phyloP scores from a whole-genome alignment of 2,888 invertebrate species.

The Sepioteuthis lessoniana region DNA sequence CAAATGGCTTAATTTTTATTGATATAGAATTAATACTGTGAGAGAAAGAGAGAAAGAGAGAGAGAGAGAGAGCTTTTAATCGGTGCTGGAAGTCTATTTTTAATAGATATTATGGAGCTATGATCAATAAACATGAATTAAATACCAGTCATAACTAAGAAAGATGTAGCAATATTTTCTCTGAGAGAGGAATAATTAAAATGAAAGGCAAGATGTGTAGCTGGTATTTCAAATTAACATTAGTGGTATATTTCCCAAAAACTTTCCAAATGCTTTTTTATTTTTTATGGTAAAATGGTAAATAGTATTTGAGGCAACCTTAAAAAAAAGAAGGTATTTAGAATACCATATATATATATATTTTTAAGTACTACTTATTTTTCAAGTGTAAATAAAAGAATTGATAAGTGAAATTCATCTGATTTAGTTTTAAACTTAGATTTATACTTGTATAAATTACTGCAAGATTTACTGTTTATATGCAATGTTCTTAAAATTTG shows the following conservation, averaged over 20 bases:
- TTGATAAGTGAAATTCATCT: background rate
- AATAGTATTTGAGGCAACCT: too few relatives aligned
- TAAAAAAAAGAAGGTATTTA: background rate
- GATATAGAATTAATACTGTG: too few relatives aligned
- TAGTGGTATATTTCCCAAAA: background rate
- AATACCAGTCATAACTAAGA: background rate
- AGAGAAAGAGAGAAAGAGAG: background rate
- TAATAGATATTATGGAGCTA: background rate
- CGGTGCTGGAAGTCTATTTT: background rate
- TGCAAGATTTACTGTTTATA: background rate
- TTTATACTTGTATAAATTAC: background rate
- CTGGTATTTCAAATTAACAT: too few relatives aligned
- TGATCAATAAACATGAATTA: background rate
- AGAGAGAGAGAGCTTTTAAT: background rate
- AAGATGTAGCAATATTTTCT: too few relatives aligned
- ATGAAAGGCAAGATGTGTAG: too few relatives aligned
- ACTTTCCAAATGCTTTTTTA: background rate
- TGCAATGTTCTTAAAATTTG: background rate
- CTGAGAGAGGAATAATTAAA: too few relatives aligned
- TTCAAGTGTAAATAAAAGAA: background rate
- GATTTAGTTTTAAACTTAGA: background rate
- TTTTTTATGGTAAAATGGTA: background rate
- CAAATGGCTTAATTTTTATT: too few relatives aligned
- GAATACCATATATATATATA: background rate
- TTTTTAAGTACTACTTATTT: background rate